Evolutionary conservation across 1,140 invertebrate genomes (phyloP).

Genomic region (Mycetomoellerius zeteki): DNA sequence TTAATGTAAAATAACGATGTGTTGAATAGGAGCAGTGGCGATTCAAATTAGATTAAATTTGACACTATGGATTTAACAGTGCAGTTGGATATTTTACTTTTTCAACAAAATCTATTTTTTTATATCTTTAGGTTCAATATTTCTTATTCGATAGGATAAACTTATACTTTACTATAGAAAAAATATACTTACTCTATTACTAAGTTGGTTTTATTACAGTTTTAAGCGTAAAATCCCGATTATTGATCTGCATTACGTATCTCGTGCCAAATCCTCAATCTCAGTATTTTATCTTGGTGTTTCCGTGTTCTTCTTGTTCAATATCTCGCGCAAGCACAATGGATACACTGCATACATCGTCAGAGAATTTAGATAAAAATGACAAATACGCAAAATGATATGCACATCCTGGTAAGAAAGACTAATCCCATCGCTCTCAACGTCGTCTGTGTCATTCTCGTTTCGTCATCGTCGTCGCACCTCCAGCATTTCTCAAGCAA

Average conservation of each 20-base stretch:
- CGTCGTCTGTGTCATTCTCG: not conserved
- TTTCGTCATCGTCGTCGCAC: not conserved
- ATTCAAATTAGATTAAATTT: no score
- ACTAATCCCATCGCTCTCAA: constrained; percentile 27
- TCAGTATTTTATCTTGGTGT: constrained; percentile 9
- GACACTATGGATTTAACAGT: no score
- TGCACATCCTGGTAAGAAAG: constrained; percentile 46
- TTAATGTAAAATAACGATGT: no score
- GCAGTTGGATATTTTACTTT: not conserved
- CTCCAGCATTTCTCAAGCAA: constrained; percentile 44
- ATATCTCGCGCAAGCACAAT: constrained; percentile 47
- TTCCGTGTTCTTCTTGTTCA: not conserved
- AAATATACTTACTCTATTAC: no score
- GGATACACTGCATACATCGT: constrained; percentile 39
- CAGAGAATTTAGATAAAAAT: constrained; percentile 48
- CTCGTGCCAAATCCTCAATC: constrained; percentile 6
- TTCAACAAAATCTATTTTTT: not conserved
- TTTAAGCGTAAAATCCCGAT: not conserved
- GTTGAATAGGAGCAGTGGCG: no score
- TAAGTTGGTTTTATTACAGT: constrained; percentile 15
- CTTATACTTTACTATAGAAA: not conserved
- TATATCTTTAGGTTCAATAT: not conserved
- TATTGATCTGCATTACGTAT: constrained; percentile 28
- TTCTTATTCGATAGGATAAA: not conserved
- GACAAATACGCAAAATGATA: constrained; percentile 56